These are phyloP conservation scores for Eupithecia vulgata DNA, from an alignment of 2,888 invertebrate genomes.

Conservation along the genomic window DNA sequence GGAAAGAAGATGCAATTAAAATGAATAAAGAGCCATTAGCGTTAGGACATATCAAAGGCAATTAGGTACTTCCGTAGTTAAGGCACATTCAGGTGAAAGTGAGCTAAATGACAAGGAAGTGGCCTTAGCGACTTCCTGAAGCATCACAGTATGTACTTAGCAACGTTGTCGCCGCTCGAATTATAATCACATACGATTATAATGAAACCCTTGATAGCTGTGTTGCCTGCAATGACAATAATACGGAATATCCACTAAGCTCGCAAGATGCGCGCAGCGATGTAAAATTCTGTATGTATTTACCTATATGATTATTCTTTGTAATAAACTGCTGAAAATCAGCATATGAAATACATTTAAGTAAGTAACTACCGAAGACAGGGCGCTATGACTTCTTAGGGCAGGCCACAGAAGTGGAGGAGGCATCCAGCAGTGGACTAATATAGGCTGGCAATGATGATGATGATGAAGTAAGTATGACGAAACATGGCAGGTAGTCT, in stretches of 20 bases:
- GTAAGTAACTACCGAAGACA: too few species aligned
- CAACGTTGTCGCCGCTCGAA: constrained; percentile 24
- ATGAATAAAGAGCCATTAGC: constrained; percentile 9
- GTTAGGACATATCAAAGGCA: constrained; percentile 7
- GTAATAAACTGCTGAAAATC: not conserved
- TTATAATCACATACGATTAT: constrained; percentile 28
- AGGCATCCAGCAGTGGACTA: not conserved
- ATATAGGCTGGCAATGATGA: not conserved
- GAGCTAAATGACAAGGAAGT: constrained; percentile 22
- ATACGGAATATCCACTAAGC: not conserved
- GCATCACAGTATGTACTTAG: constrained; percentile 17
- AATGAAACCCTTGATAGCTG: constrained; percentile 17
- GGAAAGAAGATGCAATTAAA: not conserved
- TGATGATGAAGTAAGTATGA: too few species aligned
- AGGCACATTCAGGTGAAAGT: constrained; percentile 20
- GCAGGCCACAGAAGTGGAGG: too few species aligned
- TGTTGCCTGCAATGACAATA: constrained; percentile 12
- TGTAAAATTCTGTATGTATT: not conserved
- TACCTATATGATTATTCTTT: not conserved
- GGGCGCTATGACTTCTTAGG: too few species aligned
- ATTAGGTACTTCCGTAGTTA: constrained; percentile 14
- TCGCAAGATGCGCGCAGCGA: not conserved
- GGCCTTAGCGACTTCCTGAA: constrained; percentile 22
- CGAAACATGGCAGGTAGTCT: not conserved
- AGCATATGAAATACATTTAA: not conserved